A percentile compares a stretch with the other conserved stretches of the same genome.
Evolutionary conservation across 1,140 invertebrate genomes (phyloP).

Genomic region (Zaprionus nigranus): DNA sequence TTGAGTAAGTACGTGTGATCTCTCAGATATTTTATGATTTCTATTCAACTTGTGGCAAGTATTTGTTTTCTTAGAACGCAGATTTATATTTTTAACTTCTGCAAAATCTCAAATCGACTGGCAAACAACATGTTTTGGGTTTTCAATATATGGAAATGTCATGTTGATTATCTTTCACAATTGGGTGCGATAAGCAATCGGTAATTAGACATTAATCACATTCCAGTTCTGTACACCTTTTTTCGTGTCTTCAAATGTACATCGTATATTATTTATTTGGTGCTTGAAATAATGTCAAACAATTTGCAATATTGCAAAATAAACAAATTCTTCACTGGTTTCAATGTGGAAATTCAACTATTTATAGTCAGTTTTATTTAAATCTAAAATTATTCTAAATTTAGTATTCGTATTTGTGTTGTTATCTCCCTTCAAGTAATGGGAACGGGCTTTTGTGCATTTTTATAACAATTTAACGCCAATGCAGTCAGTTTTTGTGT

Average conservation of each 20-base stretch:
- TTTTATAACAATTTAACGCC: background rate
- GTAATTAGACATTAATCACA: too few species aligned
- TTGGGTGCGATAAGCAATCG: too few species aligned
- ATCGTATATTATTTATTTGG: background rate
- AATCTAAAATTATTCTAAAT: background rate
- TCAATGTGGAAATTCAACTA: background rate
- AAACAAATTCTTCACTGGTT: background rate
- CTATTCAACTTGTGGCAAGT: background rate
- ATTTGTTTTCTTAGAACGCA: too few species aligned
- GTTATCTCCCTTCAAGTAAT: background rate
- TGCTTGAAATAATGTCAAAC: background rate
- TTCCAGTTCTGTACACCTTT: too few species aligned
- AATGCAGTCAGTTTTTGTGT: conserved; percentile 16
- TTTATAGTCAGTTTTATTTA: background rate
- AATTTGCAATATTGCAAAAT: background rate
- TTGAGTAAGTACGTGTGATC: background rate
- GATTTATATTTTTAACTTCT: too few species aligned
- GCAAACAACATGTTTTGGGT: too few species aligned
- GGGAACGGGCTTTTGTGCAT: conserved; percentile 2
- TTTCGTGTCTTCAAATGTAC: background rate
- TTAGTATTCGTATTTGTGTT: background rate
- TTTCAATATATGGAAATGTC: too few species aligned
- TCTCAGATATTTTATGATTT: background rate
- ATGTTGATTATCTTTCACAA: too few species aligned
- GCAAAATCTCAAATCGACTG: too few species aligned